Evolutionary conservation across 2,888 invertebrate genomes (phyloP).

Genomic region (Unio pictorum): DNA sequence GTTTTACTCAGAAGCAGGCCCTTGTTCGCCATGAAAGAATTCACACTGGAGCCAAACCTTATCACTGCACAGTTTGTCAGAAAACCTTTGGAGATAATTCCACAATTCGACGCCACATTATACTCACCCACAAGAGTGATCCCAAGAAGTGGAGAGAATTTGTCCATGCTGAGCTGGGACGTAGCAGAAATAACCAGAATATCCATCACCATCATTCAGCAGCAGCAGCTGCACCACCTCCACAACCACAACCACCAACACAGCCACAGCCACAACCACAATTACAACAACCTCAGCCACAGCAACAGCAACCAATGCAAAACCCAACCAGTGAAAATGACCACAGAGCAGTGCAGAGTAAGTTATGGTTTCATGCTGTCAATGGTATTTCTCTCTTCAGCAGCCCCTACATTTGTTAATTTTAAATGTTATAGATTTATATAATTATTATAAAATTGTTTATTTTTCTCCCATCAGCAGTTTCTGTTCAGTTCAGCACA

Average conservation of each 20-base stretch:
- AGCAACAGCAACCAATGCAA: background rate
- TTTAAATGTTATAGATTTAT: no score
- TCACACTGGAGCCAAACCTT: constrained; percentile 70
- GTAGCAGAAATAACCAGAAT: constrained; percentile 15
- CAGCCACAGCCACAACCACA: constrained; percentile 2
- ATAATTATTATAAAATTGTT: no score
- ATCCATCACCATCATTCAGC: background rate
- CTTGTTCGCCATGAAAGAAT: constrained; percentile 72
- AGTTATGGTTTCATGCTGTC: no score
- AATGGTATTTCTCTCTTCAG: no score
- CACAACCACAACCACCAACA: background rate
- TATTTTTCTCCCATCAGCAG: no score
- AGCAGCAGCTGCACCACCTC: background rate
- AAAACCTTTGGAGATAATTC: constrained; percentile 67
- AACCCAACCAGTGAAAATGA: background rate
- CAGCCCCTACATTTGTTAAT: no score
- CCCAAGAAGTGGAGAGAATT: constrained; percentile 53
- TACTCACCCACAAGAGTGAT: constrained; percentile 53
- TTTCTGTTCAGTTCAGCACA: no score
- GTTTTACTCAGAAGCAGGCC: constrained; percentile 72
- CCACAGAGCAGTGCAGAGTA: background rate
- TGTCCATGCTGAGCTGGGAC: constrained; percentile 24
- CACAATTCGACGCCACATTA: constrained; percentile 58
- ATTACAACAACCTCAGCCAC: background rate
- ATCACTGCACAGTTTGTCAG: constrained; percentile 68